A percentile compares a stretch with the other conserved stretches of the same genome.
These are phyloP conservation scores for Strix aluco DNA, from an alignment of 2,113 vertebrate genomes.

Conservation along the genomic window DNA sequence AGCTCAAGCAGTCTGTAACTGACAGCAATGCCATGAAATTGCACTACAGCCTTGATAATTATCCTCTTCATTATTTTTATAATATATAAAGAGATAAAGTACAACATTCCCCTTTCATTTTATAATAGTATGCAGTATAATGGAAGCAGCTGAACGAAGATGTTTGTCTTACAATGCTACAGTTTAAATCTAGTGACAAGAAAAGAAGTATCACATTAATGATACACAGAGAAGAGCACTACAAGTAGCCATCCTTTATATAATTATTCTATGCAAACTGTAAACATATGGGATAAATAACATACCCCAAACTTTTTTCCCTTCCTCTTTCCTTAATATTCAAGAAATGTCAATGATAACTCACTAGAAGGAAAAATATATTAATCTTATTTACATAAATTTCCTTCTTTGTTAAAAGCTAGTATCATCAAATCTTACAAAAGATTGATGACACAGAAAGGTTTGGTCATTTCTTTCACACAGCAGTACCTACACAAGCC, in stretches of 20 bases:
- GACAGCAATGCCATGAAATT: constrained; percentile 59
- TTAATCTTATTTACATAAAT: not conserved
- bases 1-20: constrained; percentile 59
- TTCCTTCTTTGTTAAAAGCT: not conserved
- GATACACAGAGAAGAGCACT: constrained; percentile 12
- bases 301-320: not conserved
- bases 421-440: not conserved
- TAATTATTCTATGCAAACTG: constrained; percentile 1
- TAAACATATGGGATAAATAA: not conserved
- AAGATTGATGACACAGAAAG: not conserved
- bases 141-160: constrained; percentile 22
- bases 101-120: constrained; percentile 51
- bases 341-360: not conserved
- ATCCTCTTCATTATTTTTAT: constrained; percentile 72
- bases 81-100: constrained; percentile 66
- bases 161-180: constrained; percentile 47
- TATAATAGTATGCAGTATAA: constrained; percentile 54
- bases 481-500: not conserved
- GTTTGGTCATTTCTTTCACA: not conserved
- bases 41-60: constrained; percentile 64
- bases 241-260: constrained; percentile 12
- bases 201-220: constrained; percentile 41
- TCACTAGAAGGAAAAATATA: not conserved
- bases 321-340: not conserved
- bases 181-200: constrained; percentile 54